These are phyloP conservation scores for Sebastes iracundus DNA, from an alignment of 2,797 vertebrate genomes.

Conservation along the genomic window DNA sequence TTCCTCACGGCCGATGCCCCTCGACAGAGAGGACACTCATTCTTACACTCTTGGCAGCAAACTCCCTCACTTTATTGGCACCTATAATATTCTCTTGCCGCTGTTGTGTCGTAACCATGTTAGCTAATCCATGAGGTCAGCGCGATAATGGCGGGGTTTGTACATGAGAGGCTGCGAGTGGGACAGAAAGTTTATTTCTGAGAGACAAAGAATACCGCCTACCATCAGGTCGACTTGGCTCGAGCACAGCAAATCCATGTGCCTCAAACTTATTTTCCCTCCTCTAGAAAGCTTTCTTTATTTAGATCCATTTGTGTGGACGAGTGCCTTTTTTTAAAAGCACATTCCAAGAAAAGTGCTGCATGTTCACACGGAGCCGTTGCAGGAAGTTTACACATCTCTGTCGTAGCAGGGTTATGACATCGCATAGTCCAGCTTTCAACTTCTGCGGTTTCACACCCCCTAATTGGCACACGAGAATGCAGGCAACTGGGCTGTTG, in stretches of 20 bases:
- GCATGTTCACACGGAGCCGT: constrained; percentile 25
- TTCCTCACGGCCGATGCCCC: constrained; percentile 70
- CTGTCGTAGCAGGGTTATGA: constrained; percentile 25
- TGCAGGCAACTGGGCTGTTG: constrained; percentile 45
- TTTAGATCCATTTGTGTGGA: constrained; percentile 38
- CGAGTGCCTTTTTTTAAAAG: neutral
- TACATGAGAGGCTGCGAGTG: neutral
- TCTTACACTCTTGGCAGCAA: constrained; percentile 14
- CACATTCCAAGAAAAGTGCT: constrained; percentile 36
- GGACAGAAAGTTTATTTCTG: constrained; percentile 9
- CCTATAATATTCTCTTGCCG: constrained; percentile 20
- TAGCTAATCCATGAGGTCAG: constrained; percentile 32
- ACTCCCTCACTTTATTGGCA: constrained; percentile 46
- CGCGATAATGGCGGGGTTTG: neutral
- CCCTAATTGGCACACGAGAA: constrained; percentile 38
- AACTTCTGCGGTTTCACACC: constrained; percentile 38
- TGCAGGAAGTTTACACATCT: constrained; percentile 43
- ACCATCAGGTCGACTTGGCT: constrained; percentile 35
- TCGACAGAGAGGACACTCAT: constrained; percentile 64
- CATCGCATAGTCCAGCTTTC: constrained; percentile 13
- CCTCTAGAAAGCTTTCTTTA: constrained; percentile 29
- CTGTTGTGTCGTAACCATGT: constrained; percentile 13
- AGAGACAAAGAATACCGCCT: neutral
- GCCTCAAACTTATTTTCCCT: constrained; percentile 8
- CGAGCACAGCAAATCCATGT: constrained; percentile 7